Evolutionary conservation across 2,113 vertebrate genomes (phyloP), one percentile per base, ranked within the genome.

Genomic region (Calcarius ornatus): DNA sequence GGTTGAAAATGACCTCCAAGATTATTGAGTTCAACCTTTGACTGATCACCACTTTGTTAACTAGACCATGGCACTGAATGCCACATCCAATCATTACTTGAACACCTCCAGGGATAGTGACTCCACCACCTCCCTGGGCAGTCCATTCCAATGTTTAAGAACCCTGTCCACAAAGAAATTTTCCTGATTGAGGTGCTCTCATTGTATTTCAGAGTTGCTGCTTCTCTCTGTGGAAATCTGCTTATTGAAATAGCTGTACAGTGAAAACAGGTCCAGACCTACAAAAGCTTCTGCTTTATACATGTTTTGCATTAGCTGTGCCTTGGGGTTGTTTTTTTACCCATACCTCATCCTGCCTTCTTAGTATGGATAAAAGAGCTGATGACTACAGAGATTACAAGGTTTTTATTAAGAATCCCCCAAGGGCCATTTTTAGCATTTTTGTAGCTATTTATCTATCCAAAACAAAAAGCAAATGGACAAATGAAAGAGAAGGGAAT

Each of bases 391-490:
- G 38, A 80, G 71, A 85, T 88, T 65, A 70, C 48, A 77, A 89
- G 33, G 53, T n/a, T 96, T 91, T 94, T 90, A 33, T 80, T 77
- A 63, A 80, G 70, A 73, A 86, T 66, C 25, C 47, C 63, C 75
- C 50, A 73, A 54, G 64, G 68, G 68, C 9, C 12, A 73, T 92
- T 90, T 77, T 83, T 42, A 93, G 21, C 38, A 70, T 80, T 80
- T 94, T 89, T 79, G 18, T 61, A 65, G 48, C 50, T 94, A 51
- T 92, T 81, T 93, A 47, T 91, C 69, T 76, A 35, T 45, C 72
- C 63, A 69, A 92, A 93, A 24, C 45, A 93, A 56, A 93, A 95
- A 88, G 27, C 37, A 85, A 82, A 90, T 61, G 71, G 78, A 51
- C 75, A 72, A 87, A 64, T 30, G 17, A 72, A 83, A 65, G 24